Base-by-base conservation (phyloP, 2,888 invertebrate species). In the Lobophora halterata region DNA sequence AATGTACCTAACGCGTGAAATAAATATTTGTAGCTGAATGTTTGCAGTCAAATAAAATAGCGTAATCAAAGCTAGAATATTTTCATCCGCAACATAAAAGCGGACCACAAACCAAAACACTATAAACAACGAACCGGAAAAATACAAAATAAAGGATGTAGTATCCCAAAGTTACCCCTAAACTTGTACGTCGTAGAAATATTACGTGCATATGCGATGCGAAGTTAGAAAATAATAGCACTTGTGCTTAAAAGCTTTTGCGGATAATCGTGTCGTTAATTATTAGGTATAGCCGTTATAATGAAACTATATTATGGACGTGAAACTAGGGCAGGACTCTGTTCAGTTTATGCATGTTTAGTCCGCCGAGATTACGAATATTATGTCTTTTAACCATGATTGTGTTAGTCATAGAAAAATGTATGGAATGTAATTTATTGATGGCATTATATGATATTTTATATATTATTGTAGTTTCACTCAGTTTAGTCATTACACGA, bases 221-320 rank as follows among this genome's bases (percentile, higher is more conserved):
- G 56, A 60, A 58, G 57, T 60, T 51, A 46, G 56, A 52, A 51
- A 67, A 58, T 68, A 68, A 71, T 69, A 62, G 64, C 38, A 56
- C 51, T 55, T 53, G 52, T 55, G 70, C 68, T 74, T 76, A 76
- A 77, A 79, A 78, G 79, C 75, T 75, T 79, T 74, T 69, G 65
- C 61, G 65, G 68, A 65, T 74, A 72, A 74, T 68, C 70, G 52
- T 40, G 63, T 59, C 63, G 61, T 73, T 76, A 74, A 75, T 76
- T 74, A 72, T 72, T 65, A 61, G 62, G 45, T 52, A 60, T 53
- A 55, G 53, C 57, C 57, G 58, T 58, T 60, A 60, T 62, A 65
- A 66, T 64, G 63, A 66, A 62, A 66, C 57, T 65, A 46, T 56
- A 63, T 64, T 63, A 60, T 52, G 38, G 29, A 32, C 37, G 24